Evolutionary conservation across 2,888 invertebrate species (phyloP), one percentile per base, ranked within the genome.

Genomic region (Pheosia tremula): DNA sequence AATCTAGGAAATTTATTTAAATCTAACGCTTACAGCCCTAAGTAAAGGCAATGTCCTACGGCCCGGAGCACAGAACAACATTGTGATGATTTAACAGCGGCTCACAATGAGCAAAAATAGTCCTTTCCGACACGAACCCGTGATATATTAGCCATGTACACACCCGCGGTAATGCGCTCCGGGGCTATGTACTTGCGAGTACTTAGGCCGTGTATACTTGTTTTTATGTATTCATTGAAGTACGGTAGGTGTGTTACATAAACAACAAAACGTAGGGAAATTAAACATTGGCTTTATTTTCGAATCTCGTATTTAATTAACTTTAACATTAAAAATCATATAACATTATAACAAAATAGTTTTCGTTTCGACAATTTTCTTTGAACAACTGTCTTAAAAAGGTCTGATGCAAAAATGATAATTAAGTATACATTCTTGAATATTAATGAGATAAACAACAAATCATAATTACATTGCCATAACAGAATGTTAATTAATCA

Each of bases 21-120:
- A 47, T n/a, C 47, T n/a, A n/a, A 3, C 0, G 11, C 39, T 38
- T 11, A 24, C 80, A 84, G 59, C 85, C 85, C 84, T 85, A 76
- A 53, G 52, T 57, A 66, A 81, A 84, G 89, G 78, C 89, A 89
- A 89, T 85, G 89, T 87, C 89, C 91, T 88, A 80, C 75, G 69
- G 78, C 81, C 75, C 80, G 75, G 70, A 75, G 82, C 72, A 83
- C 85, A 84, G 82, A 81, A 83, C 83, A 85, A 84, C 86, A 81
- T 82, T 85, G 85, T 85, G 86, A 90, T 90, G 89, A 90, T 88
- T 91, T 90, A 90, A 85, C 84, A 81, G 81, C 78, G 80, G 74
- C 80, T 78, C 73, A 77, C 85, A 87, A 88, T 77, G 82, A 86
- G 84, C 85, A 79, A 88, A 89, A 90, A 88, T 88, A 88, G 84